Conservation (phyloP, 2,797 vertebrate species). For the Helicolenus hilgendorfi region DNA sequence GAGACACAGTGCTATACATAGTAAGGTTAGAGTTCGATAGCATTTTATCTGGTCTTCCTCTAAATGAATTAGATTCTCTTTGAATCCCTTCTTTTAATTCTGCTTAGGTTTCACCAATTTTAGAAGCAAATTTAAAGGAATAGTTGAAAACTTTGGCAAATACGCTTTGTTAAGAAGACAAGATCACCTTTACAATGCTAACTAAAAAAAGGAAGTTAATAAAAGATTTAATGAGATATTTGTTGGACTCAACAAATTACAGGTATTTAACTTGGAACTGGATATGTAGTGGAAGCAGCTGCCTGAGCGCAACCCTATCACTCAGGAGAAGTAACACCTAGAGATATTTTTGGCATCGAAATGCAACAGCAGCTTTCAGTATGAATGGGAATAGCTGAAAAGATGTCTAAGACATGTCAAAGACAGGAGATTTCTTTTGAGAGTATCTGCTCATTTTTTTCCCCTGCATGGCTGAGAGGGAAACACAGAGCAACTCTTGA, state of each 20-base stretch:
- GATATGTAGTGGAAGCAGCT: not conserved
- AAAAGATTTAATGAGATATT: not conserved
- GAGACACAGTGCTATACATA: not conserved
- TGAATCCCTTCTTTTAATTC: not conserved
- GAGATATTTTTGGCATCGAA: conserved; percentile 13
- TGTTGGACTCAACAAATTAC: not conserved
- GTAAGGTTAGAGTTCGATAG: not conserved
- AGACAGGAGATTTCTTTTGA: not conserved
- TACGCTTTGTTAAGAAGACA: not conserved
- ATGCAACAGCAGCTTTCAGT: not conserved
- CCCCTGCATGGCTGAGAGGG: not conserved
- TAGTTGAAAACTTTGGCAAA: not conserved
- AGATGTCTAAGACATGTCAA: not conserved
- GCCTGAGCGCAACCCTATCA: not conserved
- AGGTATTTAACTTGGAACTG: not conserved
- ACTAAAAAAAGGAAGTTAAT: not conserved
- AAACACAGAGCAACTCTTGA: not conserved
- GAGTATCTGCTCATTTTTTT: not conserved
- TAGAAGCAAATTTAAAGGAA: not conserved
- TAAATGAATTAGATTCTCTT: not conserved
- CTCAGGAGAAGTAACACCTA: not conserved
- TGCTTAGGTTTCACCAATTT: not conserved
- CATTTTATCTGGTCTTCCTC: not conserved
- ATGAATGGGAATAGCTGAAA: not conserved
- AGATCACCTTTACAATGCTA: not conserved